Percentiles rank a stretch among this genome's conserved stretches.
These are phyloP conservation scores for Pantala flavescens DNA, from an alignment of 1,140 invertebrate genomes.

Conservation along the genomic window DNA sequence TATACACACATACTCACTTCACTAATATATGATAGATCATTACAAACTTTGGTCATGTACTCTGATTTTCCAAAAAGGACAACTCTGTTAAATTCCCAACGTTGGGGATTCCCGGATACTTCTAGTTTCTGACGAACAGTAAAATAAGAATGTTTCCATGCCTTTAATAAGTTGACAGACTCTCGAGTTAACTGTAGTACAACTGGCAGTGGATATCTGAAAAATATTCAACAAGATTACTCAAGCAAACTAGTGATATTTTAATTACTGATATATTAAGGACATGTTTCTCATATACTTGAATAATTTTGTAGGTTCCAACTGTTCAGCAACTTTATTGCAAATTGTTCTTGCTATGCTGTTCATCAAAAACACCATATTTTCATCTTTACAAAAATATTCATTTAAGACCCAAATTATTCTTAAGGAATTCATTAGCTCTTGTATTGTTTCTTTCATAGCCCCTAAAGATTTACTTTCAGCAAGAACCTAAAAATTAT, in stretches of 20 bases:
- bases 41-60: constrained; percentile 66
- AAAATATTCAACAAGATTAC: constrained; percentile 19
- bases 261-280: too few species aligned
- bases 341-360: constrained; percentile 69
- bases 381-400: constrained; percentile 59
- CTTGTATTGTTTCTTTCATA: constrained; percentile 59
- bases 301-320: constrained; percentile 62
- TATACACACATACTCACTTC: background rate
- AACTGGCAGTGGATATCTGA: constrained; percentile 32
- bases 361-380: constrained; percentile 64
- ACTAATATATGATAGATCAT: constrained; percentile 52
- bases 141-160: constrained; percentile 65
- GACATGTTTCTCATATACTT: constrained; percentile 36
- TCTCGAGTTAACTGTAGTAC: constrained; percentile 42
- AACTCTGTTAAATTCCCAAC: constrained; percentile 84
- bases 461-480: constrained; percentile 56
- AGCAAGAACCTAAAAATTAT: constrained; percentile 53
- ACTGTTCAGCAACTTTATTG: constrained; percentile 57
- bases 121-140: constrained; percentile 70
- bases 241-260: background rate
- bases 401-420: constrained; percentile 75
- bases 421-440: constrained; percentile 67
- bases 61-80: constrained; percentile 71
- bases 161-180: constrained; percentile 55
- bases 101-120: constrained; percentile 60